phyloP scores from a whole-genome alignment of 1,140 invertebrate genomes.

The Eubasilissa regina region DNA sequence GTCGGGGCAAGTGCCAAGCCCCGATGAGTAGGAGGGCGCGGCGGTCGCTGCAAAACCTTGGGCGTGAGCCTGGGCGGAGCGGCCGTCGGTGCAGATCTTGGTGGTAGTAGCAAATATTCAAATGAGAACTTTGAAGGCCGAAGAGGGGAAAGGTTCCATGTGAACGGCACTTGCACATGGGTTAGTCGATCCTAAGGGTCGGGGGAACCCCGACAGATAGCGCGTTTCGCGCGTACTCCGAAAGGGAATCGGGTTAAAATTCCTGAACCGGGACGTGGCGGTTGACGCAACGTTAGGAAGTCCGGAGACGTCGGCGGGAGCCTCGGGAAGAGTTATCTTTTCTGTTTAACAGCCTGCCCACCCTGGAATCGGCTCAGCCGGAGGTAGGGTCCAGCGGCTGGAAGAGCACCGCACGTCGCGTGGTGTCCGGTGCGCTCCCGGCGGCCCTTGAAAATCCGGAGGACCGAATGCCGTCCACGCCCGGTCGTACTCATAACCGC shows the following conservation, averaged over 20 bases:
- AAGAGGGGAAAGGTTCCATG: constrained; percentile 93
- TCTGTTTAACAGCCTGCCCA: constrained; percentile 81
- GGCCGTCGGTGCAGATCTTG: constrained; percentile 88
- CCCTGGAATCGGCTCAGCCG: constrained; percentile 82
- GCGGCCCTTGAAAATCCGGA: constrained; percentile 85
- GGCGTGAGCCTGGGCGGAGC: constrained; percentile 81
- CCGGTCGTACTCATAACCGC: constrained; percentile 85
- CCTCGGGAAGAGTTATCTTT: constrained; percentile 87
- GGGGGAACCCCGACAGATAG: constrained; percentile 75
- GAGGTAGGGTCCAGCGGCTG: constrained; percentile 80
- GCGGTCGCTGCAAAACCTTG: constrained; percentile 82
- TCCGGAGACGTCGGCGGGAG: constrained; percentile 81
- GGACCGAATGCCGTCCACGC: constrained; percentile 78
- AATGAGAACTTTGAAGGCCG: constrained; percentile 88
- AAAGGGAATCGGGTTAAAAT: constrained; percentile 83
- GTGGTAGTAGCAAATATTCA: constrained; percentile 91
- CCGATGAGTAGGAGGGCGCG: constrained; percentile 79
- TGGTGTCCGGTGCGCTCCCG: constrained; percentile 79
- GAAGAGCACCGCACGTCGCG: constrained; percentile 82
- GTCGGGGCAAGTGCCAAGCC: constrained; percentile 66
- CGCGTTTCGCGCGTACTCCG: constrained; percentile 72
- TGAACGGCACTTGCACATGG: constrained; percentile 92
- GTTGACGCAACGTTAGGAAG: constrained; percentile 69
- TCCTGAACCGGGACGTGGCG: constrained; percentile 81
- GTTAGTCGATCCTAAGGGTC: constrained; percentile 90